Conservation (phyloP, 2,888 invertebrate species). For the Sthenelais limicola region DNA sequence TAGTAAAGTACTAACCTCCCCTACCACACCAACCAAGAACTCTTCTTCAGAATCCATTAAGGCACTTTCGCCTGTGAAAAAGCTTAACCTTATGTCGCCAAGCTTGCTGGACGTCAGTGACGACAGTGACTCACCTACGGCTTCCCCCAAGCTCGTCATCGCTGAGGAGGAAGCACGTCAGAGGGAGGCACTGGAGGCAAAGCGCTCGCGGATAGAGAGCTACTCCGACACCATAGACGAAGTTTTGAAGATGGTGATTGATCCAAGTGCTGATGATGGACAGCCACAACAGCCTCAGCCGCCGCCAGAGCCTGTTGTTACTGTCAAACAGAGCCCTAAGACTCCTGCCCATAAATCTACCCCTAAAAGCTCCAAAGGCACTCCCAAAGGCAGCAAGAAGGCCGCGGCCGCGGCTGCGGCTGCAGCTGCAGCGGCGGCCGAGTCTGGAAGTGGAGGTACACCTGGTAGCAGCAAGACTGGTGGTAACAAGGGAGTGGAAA, state of each 20-base stretch:
- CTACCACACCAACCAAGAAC: slow-evolving; percentile 3
- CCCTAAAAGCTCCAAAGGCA: too few relatives aligned
- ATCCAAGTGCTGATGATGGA: background rate
- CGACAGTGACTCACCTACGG: slow-evolving; percentile 7
- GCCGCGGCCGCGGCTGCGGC: too few relatives aligned
- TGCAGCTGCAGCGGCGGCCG: background rate
- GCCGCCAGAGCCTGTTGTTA: background rate
- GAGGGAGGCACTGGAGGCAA: slow-evolving; percentile 32
- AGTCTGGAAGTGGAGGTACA: background rate
- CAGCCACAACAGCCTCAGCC: background rate
- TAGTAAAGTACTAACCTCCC: background rate
- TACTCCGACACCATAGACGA: slow-evolving; percentile 41
- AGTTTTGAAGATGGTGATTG: slow-evolving; percentile 13
- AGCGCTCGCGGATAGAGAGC: slow-evolving; percentile 33
- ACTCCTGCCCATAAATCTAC: background rate
- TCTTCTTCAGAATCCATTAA: background rate
- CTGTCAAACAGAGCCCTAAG: too few relatives aligned
- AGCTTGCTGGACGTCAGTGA: slow-evolving; percentile 2
- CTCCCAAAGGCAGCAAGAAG: too few relatives aligned
- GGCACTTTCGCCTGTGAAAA: background rate
- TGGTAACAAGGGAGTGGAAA: background rate
- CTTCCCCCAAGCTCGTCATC: slow-evolving; percentile 32
- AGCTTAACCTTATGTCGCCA: background rate
- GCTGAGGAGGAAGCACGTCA: slow-evolving; percentile 35
- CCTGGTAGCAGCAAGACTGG: background rate